Base-by-base conservation (phyloP, 2,113 vertebrate genomes). In the Protobothrops flavoviridis region DNA sequence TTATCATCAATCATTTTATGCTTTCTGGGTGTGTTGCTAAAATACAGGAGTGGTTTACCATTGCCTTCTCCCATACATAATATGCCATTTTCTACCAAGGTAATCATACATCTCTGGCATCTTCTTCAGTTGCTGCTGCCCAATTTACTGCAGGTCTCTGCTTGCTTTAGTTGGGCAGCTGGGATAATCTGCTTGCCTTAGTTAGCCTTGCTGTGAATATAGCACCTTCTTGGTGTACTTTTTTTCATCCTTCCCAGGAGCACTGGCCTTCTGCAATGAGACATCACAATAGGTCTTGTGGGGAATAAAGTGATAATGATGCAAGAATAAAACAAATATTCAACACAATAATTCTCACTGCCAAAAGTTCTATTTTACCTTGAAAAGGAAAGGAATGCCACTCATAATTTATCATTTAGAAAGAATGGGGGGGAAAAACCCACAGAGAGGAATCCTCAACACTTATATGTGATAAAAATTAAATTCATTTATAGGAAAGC, bases 251-350 rank as follows among this genome's bases (percentile, higher is more conserved):
- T 43, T 43, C 33, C 74, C 7, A 81, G 74, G 7, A 81, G 17
- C 15, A 43, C 8, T 43, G 17, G 6, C 33, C 74, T 43, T 39
- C 74, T 33, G 43, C 33, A 81, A 39, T 81, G 33, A 81, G 33
- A 7, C 17, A 81, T 43, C 20, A 23, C 74, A 81, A 43, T 7
- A 23, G 20, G 7, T 43, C 74, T 81, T 81, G 17, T 81, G n/a
- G 17, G 74, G 74, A 9, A 81, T 81, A 81, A 43, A 95, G 96
- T 95, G 97, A 97, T 97, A 98, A 98, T 97, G 97, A 97, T 94
- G 95, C 96, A 95, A 98, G 97, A 98, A 98, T 98, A 97, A 98
- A 98, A 33, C 13, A 95, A 96, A 93, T 97, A 97, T 97, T 97
- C 96, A 97, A 98, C 96, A 94, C 94, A 97, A 94, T 91, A 95